A percentile compares a stretch with the other conserved stretches of the same genome.
Evolutionary conservation across 2,797 vertebrate genomes (phyloP).

Genomic region (Fratercula arctica): DNA sequence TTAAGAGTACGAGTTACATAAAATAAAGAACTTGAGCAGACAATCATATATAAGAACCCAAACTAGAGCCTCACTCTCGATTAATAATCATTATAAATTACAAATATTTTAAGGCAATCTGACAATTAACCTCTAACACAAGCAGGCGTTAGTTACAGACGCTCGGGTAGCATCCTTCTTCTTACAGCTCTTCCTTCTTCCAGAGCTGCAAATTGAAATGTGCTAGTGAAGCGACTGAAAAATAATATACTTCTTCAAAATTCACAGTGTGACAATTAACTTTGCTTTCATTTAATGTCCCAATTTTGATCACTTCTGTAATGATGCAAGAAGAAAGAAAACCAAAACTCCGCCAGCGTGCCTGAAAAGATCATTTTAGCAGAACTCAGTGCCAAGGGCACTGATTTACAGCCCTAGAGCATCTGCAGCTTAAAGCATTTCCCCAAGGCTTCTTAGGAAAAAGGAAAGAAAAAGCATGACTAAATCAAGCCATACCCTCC

Average conservation of each 20-base stretch:
- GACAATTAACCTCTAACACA: slow-evolving; percentile 3
- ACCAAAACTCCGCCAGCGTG: background rate
- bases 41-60: background rate
- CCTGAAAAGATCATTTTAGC: background rate
- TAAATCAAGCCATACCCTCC: background rate
- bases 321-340: background rate
- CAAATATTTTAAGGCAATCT: background rate
- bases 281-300: background rate
- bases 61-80: background rate
- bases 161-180: background rate
- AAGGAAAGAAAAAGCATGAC: background rate
- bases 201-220: background rate
- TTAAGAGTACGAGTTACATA: background rate
- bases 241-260: background rate
- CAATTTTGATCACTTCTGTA: background rate
- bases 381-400: background rate
- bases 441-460: background rate
- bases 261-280: background rate
- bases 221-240: background rate
- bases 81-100: slow-evolving; percentile 1
- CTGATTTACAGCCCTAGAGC: background rate
- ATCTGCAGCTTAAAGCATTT: background rate
- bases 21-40: background rate
- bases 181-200: background rate
- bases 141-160: slow-evolving; percentile 7